These are phyloP conservation scores for Eupithecia pulchellata DNA, from an alignment of 2,888 invertebrate species.

Conservation along the genomic window DNA sequence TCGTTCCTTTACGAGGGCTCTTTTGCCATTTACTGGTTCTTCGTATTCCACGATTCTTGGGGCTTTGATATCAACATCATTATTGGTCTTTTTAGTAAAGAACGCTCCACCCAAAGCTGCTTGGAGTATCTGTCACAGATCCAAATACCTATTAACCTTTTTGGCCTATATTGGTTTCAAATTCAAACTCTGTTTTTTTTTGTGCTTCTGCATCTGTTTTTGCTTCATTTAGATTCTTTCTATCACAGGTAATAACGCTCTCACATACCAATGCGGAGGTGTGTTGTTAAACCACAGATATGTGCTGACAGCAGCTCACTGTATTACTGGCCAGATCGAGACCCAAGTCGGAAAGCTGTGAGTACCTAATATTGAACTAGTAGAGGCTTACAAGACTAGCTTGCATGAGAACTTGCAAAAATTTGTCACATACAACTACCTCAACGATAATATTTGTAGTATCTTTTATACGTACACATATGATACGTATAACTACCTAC, in stretches of 20 bases:
- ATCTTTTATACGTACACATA: no score
- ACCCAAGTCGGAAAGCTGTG: conserved; percentile 82
- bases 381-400: background rate
- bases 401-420: background rate
- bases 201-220: no score
- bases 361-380: conserved; percentile 59
- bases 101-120: no score
- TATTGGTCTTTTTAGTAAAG: no score
- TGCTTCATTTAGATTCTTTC: no score
- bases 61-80: no score
- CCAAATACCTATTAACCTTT: background rate
- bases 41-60: no score
- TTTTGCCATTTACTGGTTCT: background rate
- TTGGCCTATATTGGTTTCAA: background rate
- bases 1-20: background rate
- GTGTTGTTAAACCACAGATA: conserved; percentile 85
- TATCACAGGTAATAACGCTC: conserved; percentile 54
- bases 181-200: background rate
- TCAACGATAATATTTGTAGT: background rate
- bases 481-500: no score
- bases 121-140: background rate
- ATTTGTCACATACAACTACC: background rate
- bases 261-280: conserved; percentile 87
- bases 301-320: conserved; percentile 87
- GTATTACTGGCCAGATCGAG: conserved; percentile 81